phyloP scores from a whole-genome alignment of 2,888 invertebrate genomes.

The Heterodera filipjevi region DNA sequence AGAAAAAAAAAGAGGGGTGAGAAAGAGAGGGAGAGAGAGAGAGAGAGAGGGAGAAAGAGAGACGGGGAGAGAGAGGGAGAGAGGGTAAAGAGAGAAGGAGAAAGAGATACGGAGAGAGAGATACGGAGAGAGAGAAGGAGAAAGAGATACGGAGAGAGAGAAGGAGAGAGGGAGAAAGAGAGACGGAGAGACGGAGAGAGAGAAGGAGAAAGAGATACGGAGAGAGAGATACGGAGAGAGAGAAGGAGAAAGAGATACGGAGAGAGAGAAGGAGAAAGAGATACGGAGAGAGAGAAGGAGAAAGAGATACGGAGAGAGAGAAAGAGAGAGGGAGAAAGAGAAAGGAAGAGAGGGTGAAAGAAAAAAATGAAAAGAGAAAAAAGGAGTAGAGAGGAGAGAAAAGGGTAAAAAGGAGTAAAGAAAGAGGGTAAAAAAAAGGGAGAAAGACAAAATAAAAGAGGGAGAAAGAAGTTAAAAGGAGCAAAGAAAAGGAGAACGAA shows the following conservation, averaged over 20 bases:
- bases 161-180: not conserved
- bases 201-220: too few relatives aligned
- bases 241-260: not conserved
- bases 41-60: not conserved
- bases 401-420: not conserved
- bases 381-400: not conserved
- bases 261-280: not conserved
- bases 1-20: too few relatives aligned
- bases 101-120: too few relatives aligned
- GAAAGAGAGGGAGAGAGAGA: too few relatives aligned
- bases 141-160: too few relatives aligned
- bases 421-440: too few relatives aligned
- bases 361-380: not conserved
- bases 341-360: not conserved
- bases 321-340: not conserved
- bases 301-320: not conserved
- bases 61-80: too few relatives aligned
- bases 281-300: not conserved
- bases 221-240: not conserved
- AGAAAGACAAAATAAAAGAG: too few relatives aligned
- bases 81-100: too few relatives aligned
- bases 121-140: not conserved
- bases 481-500: too few relatives aligned
- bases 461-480: too few relatives aligned
- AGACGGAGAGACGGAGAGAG: not conserved